phyloP scores from a whole-genome alignment of 2,797 vertebrate genomes.

The Myotis planiceps region DNA sequence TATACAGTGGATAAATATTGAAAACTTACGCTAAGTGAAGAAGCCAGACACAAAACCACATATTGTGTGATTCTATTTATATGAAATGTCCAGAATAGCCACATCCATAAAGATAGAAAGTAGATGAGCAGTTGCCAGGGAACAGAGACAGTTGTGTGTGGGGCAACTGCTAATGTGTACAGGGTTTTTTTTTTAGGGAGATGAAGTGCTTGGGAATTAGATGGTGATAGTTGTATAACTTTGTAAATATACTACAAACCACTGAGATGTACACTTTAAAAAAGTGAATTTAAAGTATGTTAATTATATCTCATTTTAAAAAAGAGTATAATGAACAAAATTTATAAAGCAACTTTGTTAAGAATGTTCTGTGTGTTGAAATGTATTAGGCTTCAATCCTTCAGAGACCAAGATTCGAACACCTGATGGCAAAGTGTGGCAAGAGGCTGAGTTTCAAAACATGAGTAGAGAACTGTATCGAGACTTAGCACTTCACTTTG shows the following conservation, averaged over 20 bases:
- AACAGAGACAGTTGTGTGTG: background rate
- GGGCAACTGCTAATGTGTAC: background rate
- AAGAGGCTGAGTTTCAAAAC: constrained; percentile 90
- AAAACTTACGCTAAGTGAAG: background rate
- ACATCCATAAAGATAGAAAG: background rate
- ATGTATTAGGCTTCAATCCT: constrained; percentile 93
- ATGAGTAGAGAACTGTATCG: constrained; percentile 90
- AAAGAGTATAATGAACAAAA: constrained; percentile 6
- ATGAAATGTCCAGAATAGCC: background rate
- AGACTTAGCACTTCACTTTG: constrained; percentile 89
- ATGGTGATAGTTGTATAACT: background rate
- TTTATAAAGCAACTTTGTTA: constrained; percentile 35
- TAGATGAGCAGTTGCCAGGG: background rate
- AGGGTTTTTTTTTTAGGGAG: background rate
- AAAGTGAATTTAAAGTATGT: constrained; percentile 2
- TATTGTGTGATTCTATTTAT: background rate
- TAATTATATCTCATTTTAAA: constrained; percentile 15
- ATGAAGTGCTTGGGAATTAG: constrained; percentile 28
- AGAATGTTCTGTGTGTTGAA: constrained; percentile 70
- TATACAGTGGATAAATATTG: background rate
- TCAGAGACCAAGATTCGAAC: constrained; percentile 92
- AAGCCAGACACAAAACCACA: background rate
- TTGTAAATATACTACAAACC: background rate
- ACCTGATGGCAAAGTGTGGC: constrained; percentile 93
- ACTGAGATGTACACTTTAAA: background rate